Evolutionary conservation across 1,140 invertebrate genomes (phyloP), one percentile per base, ranked within the genome.

Genomic region (Camponotus floridanus): DNA sequence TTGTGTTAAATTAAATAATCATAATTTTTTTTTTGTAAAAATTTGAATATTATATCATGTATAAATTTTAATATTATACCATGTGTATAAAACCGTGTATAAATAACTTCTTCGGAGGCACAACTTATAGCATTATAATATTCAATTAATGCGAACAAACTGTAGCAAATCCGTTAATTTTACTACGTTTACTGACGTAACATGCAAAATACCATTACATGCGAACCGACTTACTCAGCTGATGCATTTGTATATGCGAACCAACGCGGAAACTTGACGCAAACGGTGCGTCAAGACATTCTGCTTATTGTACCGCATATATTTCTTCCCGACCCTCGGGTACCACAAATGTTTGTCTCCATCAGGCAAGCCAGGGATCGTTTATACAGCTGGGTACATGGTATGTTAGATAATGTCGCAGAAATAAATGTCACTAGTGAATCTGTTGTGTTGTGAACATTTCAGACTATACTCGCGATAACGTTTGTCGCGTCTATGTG

Each of bases 381-480:
- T 83, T 83, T 83, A 83, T 83, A 83, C 59, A 83, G 79, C 79
- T 74, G 79, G 55, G 79, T 83, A 83, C 68, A 83, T 61, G 79
- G 55, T 62, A 57, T 62, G 68, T 74, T 70, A 83, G 79, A 83
- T 83, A 83, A 83, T 57, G 79, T 74, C 79, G 8, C 31, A 13
- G 79, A 74, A 83, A 83, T 83, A 83, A 83, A 83, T 83, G 79
- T 48, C 79, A 83, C 26, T 45, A 36, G 68, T 31, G 79, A 61
- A 73, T 74, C 79, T 74, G 67, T 83, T 73, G 79, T 73, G 39
- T 68, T 62, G 79, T 61, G 79, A 81, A 83, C 79, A 61, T 83
- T 73, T 74, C 68, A 48, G 42, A n/a, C 65, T 33, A n/a, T 48
- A 64, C 26, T 70, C 6, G 65, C 33, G 9, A 51, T 31, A 6